Evolutionary conservation across 2,888 invertebrate genomes (phyloP).

Genomic region (Atrina japonica): DNA sequence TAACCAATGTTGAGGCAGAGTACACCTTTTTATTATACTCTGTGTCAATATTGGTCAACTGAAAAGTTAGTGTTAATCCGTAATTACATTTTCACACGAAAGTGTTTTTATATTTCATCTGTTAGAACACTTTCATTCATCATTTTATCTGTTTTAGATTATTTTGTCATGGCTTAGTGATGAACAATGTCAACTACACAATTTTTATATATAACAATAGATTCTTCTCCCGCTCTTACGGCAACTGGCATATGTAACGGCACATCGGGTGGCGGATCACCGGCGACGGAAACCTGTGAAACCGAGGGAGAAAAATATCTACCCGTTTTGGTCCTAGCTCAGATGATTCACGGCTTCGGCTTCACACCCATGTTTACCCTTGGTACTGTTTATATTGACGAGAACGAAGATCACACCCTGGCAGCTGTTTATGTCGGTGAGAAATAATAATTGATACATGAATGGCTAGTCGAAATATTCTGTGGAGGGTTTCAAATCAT

Average conservation of each 20-base stretch:
- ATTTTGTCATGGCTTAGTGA: no score
- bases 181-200: no score
- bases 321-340: slow-evolving; percentile 59
- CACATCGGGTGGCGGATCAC: slow-evolving; percentile 20
- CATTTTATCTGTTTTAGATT: no score
- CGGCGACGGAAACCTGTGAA: slow-evolving; percentile 44
- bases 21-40: no score
- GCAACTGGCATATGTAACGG: slow-evolving; percentile 14
- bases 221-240: not conserved
- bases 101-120: no score
- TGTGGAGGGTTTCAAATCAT: no score
- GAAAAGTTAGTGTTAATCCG: no score
- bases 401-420: slow-evolving; percentile 59
- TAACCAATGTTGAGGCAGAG: no score
- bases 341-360: slow-evolving; percentile 66
- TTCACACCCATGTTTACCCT: slow-evolving; percentile 67
- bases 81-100: no score
- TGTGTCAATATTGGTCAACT: no score
- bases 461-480: not conserved
- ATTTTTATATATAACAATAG: not conserved
- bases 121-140: no score
- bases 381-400: slow-evolving; percentile 71
- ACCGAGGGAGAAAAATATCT: slow-evolving; percentile 56
- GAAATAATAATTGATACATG: not conserved
- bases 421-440: slow-evolving; percentile 69